Evolutionary conservation across 2,113 vertebrate genomes (phyloP).

Genomic region (Carassius carassius): DNA sequence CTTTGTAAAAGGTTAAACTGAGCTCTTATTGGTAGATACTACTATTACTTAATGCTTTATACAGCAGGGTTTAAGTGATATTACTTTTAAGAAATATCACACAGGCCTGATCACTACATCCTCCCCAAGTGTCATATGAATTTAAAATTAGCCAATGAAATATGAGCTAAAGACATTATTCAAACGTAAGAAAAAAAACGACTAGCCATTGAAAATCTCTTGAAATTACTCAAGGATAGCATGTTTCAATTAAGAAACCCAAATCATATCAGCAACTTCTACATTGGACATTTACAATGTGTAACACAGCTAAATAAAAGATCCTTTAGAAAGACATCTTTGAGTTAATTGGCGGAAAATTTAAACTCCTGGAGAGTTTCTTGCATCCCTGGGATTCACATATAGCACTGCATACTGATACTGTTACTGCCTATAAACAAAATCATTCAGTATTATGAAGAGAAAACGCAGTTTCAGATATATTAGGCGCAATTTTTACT

Average conservation of each 20-base stretch:
- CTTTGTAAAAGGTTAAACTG: too few species aligned
- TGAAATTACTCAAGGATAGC: not conserved
- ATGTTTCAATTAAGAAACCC: not conserved
- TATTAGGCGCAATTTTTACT: not conserved
- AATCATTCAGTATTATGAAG: not conserved
- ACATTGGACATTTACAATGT: not conserved
- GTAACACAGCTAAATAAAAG: too few species aligned
- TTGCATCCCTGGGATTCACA: not conserved
- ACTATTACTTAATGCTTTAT: too few species aligned
- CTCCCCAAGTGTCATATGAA: too few species aligned
- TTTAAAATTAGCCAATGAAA: too few species aligned
- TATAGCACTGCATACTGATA: not conserved
- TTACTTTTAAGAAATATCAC: too few species aligned
- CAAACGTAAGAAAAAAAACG: constrained; percentile 25
- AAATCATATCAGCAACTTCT: not conserved
- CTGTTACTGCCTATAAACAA: not conserved
- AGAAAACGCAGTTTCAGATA: not conserved
- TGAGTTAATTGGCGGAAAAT: not conserved
- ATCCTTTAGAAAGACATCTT: not conserved
- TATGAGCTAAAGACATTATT: too few species aligned
- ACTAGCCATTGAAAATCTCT: constrained; percentile 37
- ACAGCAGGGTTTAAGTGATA: too few species aligned
- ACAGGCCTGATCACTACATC: too few species aligned
- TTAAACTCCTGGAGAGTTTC: not conserved
- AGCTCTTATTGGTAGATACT: too few species aligned